A percentile compares a stretch with the other conserved stretches of the same genome.
phyloP scores from a whole-genome alignment of 2,888 invertebrate species.

The Drosophila borborema region DNA sequence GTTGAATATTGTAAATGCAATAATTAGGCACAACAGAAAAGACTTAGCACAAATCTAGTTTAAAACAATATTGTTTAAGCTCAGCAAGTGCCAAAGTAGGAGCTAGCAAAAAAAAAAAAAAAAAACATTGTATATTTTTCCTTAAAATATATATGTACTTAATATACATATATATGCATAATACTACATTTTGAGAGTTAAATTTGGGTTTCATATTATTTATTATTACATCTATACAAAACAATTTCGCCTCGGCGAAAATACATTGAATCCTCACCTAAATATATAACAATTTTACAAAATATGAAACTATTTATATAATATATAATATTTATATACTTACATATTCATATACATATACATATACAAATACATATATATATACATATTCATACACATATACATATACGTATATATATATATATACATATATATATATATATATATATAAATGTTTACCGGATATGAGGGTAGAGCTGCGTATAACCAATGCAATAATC shows the following conservation, averaged over 20 bases:
- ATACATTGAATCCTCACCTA: conserved; percentile 27
- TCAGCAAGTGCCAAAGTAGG: conserved; percentile 44
- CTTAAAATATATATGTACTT: background rate
- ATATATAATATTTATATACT: too few relatives aligned
- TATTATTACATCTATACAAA: conserved; percentile 6
- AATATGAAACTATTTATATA: conserved; percentile 40
- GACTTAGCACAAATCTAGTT: conserved; percentile 4
- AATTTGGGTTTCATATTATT: conserved; percentile 7
- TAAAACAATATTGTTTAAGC: conserved; percentile 6
- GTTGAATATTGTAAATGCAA: conserved; percentile 28
- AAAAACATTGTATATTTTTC: background rate
- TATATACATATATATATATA: background rate
- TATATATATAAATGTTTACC: too few relatives aligned
- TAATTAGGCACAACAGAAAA: background rate
- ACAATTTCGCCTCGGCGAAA: conserved; percentile 40
- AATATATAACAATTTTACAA: conserved; percentile 2
- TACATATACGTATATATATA: background rate
- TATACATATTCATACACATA: background rate
- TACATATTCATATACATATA: background rate
- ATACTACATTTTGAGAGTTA: background rate
- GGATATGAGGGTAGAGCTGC: too few relatives aligned
- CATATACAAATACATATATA: background rate
- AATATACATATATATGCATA: background rate
- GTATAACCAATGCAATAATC: conserved; percentile 96
- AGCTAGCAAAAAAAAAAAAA: conserved; percentile 36